phyloP scores from a whole-genome alignment of 2,113 vertebrate genomes.

The Corynorhinus townsendii region DNA sequence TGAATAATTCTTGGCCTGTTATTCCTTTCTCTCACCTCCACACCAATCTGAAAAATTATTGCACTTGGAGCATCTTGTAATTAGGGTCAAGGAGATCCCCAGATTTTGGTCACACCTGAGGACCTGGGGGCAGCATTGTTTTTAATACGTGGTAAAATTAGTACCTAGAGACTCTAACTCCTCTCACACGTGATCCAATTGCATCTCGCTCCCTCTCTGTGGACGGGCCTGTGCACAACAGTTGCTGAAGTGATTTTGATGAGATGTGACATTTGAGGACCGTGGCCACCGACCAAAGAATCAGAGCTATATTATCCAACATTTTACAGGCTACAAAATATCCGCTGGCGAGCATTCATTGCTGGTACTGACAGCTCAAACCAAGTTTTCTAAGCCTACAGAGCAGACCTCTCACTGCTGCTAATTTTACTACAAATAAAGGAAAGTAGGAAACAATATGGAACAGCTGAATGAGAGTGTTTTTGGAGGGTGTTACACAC shows the following conservation, averaged over 20 bases:
- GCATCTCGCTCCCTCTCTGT: background rate
- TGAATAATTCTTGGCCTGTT: background rate
- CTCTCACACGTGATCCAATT: background rate
- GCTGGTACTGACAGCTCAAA: slow-evolving; percentile 46
- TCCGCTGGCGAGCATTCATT: slow-evolving; percentile 48
- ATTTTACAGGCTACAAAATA: slow-evolving; percentile 66
- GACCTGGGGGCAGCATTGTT: background rate
- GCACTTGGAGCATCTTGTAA: background rate
- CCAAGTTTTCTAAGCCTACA: slow-evolving; percentile 54
- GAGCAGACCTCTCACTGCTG: slow-evolving; percentile 42
- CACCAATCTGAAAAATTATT: background rate
- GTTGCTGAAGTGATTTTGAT: slow-evolving; percentile 59
- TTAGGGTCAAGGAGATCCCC: background rate
- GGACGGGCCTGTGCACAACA: background rate
- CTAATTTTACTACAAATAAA: slow-evolving; percentile 59
- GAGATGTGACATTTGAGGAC: slow-evolving; percentile 62
- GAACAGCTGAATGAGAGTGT: background rate
- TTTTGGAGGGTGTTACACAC: background rate
- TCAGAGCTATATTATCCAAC: slow-evolving; percentile 43
- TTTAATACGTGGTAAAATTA: background rate
- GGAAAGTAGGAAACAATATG: background rate
- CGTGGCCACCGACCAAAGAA: slow-evolving; percentile 62
- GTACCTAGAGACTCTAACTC: background rate
- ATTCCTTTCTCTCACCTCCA: background rate
- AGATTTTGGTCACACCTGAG: background rate